Evolutionary conservation across 1,140 invertebrate species (phyloP).

Genomic region (Ruditapes philippinarum): DNA sequence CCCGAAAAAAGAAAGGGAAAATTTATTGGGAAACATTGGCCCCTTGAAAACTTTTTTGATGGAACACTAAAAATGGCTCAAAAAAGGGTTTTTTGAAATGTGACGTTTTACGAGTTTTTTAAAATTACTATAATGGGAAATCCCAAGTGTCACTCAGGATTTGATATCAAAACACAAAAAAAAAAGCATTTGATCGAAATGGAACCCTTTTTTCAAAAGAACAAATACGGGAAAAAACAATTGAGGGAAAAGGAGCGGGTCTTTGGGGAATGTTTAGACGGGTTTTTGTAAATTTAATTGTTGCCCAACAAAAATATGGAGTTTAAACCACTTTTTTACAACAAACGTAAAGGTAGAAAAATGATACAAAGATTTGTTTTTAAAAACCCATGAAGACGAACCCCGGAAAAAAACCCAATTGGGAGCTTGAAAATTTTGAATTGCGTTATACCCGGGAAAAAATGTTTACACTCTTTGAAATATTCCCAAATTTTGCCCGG

Average conservation of each 20-base stretch:
- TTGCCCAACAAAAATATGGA: background rate
- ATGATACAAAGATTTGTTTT: background rate
- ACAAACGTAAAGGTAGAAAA: background rate
- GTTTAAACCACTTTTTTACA: background rate
- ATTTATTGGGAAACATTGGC: background rate
- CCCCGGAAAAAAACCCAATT: background rate
- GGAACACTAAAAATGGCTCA: too few relatives aligned
- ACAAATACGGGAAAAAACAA: too few relatives aligned
- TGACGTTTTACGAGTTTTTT: background rate
- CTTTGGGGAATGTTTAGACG: too few relatives aligned
- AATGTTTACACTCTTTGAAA: background rate
- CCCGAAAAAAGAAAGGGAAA: background rate
- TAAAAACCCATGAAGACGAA: background rate
- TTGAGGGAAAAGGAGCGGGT: too few relatives aligned
- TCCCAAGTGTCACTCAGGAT: background rate
- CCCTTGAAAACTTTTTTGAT: background rate
- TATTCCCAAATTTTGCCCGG: background rate
- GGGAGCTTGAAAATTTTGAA: background rate
- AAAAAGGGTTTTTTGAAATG: background rate
- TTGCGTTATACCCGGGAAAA: background rate
- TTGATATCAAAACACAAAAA: background rate
- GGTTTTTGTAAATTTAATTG: too few relatives aligned
- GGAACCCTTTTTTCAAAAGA: too few relatives aligned
- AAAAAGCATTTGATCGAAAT: too few relatives aligned
- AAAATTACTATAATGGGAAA: background rate